Percentiles rank a stretch among this genome's conserved stretches.
Conservation (phyloP, 2,888 invertebrate genomes). For the Aricia artaxerxes region DNA sequence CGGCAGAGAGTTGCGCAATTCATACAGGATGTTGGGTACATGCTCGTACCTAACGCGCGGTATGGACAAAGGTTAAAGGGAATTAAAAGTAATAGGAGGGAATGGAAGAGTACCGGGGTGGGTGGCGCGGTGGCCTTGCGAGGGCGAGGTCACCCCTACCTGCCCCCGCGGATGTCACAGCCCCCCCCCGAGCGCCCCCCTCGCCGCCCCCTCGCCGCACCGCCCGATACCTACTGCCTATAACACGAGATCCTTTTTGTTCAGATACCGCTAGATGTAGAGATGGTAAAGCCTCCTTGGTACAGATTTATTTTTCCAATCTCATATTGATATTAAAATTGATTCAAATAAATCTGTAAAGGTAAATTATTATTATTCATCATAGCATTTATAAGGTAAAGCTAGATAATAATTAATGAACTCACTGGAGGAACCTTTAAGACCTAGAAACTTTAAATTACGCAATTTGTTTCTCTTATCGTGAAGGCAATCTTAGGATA, state of each 20-base stretch:
- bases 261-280: not conserved
- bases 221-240: not conserved
- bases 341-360: too few relatives aligned
- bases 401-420: not conserved
- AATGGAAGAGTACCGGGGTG: slow-evolving; percentile 64
- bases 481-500: too few relatives aligned
- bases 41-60: not conserved
- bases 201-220: slow-evolving; percentile 41
- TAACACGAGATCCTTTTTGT: slow-evolving; percentile 17
- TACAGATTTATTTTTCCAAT: not conserved
- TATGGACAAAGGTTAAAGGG: slow-evolving; percentile 31
- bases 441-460: not conserved
- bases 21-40: not conserved
- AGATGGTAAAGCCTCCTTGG: not conserved
- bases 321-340: not conserved
- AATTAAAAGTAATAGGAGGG: slow-evolving; percentile 41
- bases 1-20: not conserved
- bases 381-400: not conserved
- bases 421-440: too few relatives aligned
- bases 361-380: too few relatives aligned
- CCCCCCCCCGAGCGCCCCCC: slow-evolving; percentile 58
- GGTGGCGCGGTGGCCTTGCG: slow-evolving; percentile 68
- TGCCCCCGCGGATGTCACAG: slow-evolving; percentile 62
- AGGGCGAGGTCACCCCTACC: slow-evolving; percentile 72
- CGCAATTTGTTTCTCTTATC: not conserved